Conservation (phyloP, 2,113 vertebrate genomes). For the Phrynosoma blainvillii region DNA sequence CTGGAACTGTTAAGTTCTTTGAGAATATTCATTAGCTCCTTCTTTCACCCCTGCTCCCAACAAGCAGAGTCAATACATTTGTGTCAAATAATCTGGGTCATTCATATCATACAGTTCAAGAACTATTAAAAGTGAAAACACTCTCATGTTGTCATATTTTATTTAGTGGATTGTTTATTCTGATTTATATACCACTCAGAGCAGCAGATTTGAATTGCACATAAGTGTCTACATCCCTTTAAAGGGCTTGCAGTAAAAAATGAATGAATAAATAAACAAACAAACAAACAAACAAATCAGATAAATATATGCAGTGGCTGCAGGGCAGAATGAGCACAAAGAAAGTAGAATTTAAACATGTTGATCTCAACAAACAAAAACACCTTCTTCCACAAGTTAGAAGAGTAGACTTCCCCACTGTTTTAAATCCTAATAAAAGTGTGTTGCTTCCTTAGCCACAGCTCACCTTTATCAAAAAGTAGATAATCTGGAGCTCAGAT, state of each 20-base stretch:
- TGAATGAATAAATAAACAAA: no score
- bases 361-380: background rate
- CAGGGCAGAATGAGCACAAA: background rate
- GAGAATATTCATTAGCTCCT: background rate
- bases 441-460: background rate
- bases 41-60: background rate
- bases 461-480: background rate
- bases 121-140: slow-evolving; percentile 12
- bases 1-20: background rate
- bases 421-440: background rate
- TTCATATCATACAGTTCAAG: slow-evolving; percentile 2
- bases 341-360: background rate
- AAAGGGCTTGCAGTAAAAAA: background rate
- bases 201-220: slow-evolving; percentile 7
- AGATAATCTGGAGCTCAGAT: background rate
- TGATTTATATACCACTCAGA: slow-evolving; percentile 29
- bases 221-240: background rate
- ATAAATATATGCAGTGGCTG: background rate
- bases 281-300: background rate
- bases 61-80: background rate
- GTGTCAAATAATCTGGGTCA: slow-evolving; percentile 6
- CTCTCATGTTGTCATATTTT: slow-evolving; percentile 15
- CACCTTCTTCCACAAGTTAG: background rate
- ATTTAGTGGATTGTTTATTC: slow-evolving; percentile 7
- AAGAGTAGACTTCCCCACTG: background rate